These are phyloP conservation scores for Ectemnius continuus DNA, from an alignment of 2,888 invertebrate genomes.

Conservation along the genomic window DNA sequence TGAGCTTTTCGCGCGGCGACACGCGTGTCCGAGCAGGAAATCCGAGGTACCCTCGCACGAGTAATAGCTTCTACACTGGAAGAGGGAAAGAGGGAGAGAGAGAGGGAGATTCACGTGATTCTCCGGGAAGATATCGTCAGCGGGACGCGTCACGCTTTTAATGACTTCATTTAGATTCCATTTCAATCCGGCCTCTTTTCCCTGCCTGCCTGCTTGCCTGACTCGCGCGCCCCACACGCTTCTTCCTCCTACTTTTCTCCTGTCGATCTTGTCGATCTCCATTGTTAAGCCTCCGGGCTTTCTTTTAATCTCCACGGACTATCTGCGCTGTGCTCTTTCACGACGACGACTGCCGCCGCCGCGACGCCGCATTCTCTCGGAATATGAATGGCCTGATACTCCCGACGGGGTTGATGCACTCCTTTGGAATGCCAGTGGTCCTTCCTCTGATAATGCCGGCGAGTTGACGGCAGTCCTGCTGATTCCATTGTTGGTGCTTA, in stretches of 20 bases:
- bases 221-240: no score
- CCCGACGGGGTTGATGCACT: no score
- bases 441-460: no score
- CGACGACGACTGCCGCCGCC: no score
- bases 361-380: not conserved
- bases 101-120: constrained; percentile 16
- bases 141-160: constrained; percentile 38
- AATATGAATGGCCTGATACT: no score
- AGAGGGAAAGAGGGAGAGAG: no score
- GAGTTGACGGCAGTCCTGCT: no score
- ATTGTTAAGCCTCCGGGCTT: not conserved
- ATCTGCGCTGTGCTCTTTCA: not conserved
- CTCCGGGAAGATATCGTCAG: constrained; percentile 34
- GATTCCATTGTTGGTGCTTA: no score
- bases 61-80: no score
- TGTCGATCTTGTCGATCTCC: not conserved
- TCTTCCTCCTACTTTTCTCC: not conserved
- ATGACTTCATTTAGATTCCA: constrained; percentile 51
- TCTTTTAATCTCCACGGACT: constrained; percentile 1
- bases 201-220: no score
- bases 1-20: constrained; percentile 23
- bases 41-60: constrained; percentile 37
- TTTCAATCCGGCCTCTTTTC: constrained; percentile 2
- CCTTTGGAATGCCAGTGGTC: no score
- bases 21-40: constrained; percentile 44